Base-by-base conservation (phyloP, 2,113 vertebrate genomes). In the Corythoichthys intestinalis region DNA sequence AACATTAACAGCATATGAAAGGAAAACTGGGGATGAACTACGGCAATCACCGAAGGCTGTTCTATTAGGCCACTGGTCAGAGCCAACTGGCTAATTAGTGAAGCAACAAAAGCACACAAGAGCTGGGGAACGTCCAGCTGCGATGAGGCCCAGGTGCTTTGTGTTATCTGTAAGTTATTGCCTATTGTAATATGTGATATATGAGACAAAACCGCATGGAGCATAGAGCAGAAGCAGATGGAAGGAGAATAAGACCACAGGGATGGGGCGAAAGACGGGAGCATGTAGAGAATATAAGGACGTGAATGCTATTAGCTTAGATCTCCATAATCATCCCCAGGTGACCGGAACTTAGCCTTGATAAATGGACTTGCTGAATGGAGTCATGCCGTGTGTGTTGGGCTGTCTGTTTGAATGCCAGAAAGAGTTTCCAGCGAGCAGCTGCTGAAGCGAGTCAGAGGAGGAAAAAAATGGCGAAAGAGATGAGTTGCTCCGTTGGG, bases 291-390 rank as follows among this genome's bases (percentile, higher is more conserved):
- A 87, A 83, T 84, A 86, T 84, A 83, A 59, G 75, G 68, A 86
- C 80, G 78, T 78, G 83, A 84, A 69, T 79, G 75, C 85, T 87
- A 87, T 89, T 89, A 90, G 82, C 86, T 86, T 57, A 72, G 83
- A 87, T 89, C 87, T 82, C 71, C 80, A 79, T 88, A 88, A 88
- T 88, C 85, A 85, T 88, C 76, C 89, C 86, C 84, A 82, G 83
- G 83, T 89, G 89, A 87, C 78, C 80, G 63, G 72, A 84, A 89
- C 78, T 87, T 89, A 90, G 85, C 80, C 81, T 87, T 89, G 86
- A 89, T 88, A 87, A 89, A 90, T 85, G 81, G 83, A 86, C 81
- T 80, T 67, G 67, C 70, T 72, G 77, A 83, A 63, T 79, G 66
- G 70, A 65, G 49, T 66, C 48, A 59, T 58, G 68, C 46, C 63